Evolutionary conservation across 2,797 vertebrate genomes (phyloP), one percentile per base, ranked within the genome.

Genomic region (Loriculus beryllinus): DNA sequence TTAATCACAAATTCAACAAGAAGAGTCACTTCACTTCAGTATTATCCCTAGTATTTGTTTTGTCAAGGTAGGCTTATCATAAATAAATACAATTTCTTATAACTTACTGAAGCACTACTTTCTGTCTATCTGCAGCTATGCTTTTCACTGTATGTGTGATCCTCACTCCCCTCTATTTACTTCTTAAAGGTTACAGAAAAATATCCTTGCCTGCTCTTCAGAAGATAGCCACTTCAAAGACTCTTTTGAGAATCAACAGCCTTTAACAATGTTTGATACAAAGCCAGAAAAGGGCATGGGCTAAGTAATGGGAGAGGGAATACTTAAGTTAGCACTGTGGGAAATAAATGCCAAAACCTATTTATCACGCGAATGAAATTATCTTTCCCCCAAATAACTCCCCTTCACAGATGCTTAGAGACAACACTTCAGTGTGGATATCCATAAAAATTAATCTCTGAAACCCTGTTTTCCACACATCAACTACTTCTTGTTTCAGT

Each of bases 181-280:
- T 93, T 95, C 87, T 82, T 76, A 94, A 95, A 95, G 91, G 85
- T 93, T 95, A 94, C 65, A 94, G 90, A 94, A 91, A 95, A 96
- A 93, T 54, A 95, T 95, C 69, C 45, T 91, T 89, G 90, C 57
- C 93, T 96, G 95, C 57, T 96, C 60, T 90, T 97, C 69, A 96
- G 91, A 96, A 96, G 95, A 97, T 95, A 96, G 93, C 72, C 49
- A 95, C 94, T 94, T 97, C 95, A 96, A 95, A 96, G 87, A 57
- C 47, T 83, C 93, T 92, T 95, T 86, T 92, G 90, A 97, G 94
- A 95, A 92, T 84, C 87, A 91, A 83, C 48, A 94, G 90, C 70
- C 64, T 97, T 94, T 84, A 94, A 95, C 67, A 82, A 86, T 60
- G 48, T 97, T 95, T 93, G 92, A 93, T 96, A 81, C 28, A 65